phyloP scores from a whole-genome alignment of 2,113 vertebrate species.

The Megatriorchis doriae region DNA sequence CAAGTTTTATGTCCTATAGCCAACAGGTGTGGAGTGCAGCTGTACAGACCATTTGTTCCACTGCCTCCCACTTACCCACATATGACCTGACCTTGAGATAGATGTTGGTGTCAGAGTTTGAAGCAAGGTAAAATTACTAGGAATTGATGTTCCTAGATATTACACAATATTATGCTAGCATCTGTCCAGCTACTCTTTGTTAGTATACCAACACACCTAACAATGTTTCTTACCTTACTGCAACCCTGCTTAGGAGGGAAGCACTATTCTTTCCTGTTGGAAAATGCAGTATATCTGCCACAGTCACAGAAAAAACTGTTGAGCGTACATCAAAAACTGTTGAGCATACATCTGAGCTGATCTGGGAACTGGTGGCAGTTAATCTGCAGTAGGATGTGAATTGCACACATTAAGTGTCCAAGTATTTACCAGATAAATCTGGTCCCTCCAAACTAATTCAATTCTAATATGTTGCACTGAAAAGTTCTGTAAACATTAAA shows the following conservation, averaged over 20 bases:
- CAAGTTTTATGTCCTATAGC: background rate
- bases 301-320: background rate
- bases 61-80: background rate
- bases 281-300: background rate
- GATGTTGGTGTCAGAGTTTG: background rate
- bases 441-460: background rate
- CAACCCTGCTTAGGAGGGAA: background rate
- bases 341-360: background rate
- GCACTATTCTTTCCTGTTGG: background rate
- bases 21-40: background rate
- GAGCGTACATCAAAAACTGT: background rate
- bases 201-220: background rate
- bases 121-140: background rate
- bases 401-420: background rate
- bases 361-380: background rate
- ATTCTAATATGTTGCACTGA: background rate
- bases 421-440: background rate
- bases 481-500: background rate
- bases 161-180: too few relatives aligned
- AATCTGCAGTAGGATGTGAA: background rate
- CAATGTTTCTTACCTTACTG: background rate
- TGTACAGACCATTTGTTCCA: background rate
- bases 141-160: background rate
- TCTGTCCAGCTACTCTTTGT: background rate
- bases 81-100: background rate